These are phyloP conservation scores for Corvus hawaiiensis DNA, from an alignment of 2,113 vertebrate genomes.

Conservation along the genomic window DNA sequence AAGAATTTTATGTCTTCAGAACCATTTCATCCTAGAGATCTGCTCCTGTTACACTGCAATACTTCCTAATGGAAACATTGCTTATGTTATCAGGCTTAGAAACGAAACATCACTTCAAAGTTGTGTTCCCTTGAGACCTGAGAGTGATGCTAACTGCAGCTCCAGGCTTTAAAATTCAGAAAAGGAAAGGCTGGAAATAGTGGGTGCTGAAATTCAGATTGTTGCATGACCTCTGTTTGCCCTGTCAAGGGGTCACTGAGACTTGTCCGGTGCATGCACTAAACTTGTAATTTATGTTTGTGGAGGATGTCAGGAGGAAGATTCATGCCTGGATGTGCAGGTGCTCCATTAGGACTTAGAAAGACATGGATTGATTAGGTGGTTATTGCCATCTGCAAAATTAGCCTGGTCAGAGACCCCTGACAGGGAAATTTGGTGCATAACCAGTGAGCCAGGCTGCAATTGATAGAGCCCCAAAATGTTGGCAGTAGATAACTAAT, in stretches of 20 bases:
- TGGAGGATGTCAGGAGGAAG: slow-evolving; percentile 43
- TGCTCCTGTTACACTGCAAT: not conserved
- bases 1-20: not conserved
- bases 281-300: slow-evolving; percentile 53
- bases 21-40: not conserved
- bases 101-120: not conserved
- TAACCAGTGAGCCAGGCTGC: not conserved
- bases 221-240: slow-evolving; percentile 51
- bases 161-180: slow-evolving; percentile 1
- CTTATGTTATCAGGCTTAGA: not conserved
- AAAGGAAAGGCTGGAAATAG: not conserved
- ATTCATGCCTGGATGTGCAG: slow-evolving; percentile 59
- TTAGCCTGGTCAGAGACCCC: slow-evolving; percentile 29
- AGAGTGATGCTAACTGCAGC: not conserved
- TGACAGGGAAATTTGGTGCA: not conserved
- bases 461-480: not conserved
- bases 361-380: slow-evolving; percentile 51
- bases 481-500: not conserved
- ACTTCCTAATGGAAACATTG: not conserved
- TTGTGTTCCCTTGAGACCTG: not conserved
- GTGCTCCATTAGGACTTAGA: slow-evolving; percentile 42
- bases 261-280: slow-evolving; percentile 33
- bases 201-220: slow-evolving; percentile 35
- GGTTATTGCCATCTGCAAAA: slow-evolving; percentile 54
- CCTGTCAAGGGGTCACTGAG: slow-evolving; percentile 37